These are phyloP conservation scores for Turdus rufiventris DNA, from an alignment of 2,113 vertebrate genomes.

Conservation along the genomic window DNA sequence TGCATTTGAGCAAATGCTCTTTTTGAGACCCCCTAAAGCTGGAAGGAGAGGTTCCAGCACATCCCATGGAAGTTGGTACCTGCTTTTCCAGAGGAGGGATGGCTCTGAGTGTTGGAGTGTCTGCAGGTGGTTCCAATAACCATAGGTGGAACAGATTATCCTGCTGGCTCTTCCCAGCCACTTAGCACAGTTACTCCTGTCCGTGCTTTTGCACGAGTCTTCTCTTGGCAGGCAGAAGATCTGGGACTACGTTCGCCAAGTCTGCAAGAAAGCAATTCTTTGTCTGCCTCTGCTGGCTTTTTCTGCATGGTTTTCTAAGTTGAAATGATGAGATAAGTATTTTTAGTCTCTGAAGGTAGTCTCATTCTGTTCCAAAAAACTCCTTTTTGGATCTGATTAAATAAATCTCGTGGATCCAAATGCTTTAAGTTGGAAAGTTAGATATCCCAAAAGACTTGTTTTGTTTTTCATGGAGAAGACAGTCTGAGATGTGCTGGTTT, in stretches of 20 bases:
- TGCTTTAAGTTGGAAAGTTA: not conserved
- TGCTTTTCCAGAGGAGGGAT: not conserved
- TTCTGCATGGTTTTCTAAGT: not conserved
- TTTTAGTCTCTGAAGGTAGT: not conserved
- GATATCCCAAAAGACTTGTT: not conserved
- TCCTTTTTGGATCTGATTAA: not conserved
- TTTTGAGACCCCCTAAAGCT: not conserved
- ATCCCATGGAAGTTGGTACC: rapidly evolving
- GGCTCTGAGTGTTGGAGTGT: not conserved
- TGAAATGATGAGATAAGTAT: not conserved
- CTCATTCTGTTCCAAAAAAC: not conserved
- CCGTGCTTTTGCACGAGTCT: not conserved
- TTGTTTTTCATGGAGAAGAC: not conserved
- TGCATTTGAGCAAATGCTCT: not conserved
- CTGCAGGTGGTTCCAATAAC: not conserved
- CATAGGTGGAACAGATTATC: not conserved
- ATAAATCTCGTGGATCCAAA: not conserved
- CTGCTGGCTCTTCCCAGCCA: not conserved
- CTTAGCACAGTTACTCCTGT: not conserved
- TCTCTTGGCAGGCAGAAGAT: constrained; percentile 10
- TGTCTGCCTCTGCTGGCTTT: not conserved
- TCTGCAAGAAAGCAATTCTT: not conserved
- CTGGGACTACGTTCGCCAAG: not conserved
- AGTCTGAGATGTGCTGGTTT: not conserved
- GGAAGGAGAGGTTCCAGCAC: not conserved